These are phyloP conservation scores for Trididemnum nubilum DNA, from an alignment of 23 tunicate species.

Conservation along the genomic window DNA sequence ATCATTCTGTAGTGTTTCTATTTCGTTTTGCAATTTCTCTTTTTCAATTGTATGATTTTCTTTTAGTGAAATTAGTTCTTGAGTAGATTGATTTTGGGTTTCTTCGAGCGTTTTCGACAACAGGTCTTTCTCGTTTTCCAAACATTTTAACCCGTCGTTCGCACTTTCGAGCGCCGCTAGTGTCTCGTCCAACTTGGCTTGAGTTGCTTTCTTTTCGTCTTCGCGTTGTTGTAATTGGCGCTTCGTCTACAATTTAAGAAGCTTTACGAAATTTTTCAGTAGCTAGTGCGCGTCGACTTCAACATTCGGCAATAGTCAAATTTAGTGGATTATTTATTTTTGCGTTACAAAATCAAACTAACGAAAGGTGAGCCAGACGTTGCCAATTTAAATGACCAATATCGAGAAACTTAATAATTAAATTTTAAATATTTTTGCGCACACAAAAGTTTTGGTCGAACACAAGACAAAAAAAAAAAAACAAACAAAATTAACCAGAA, in stretches of 20 bases:
- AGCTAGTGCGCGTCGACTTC: no score
- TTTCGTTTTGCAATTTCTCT: background rate
- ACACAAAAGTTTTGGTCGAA: no score
- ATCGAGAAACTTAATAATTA: no score
- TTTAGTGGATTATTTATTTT: no score
- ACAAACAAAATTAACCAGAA: no score
- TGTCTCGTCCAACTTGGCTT: slow-evolving; percentile 13
- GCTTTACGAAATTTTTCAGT: no score
- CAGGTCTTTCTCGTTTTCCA: background rate
- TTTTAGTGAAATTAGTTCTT: background rate
- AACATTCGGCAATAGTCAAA: no score
- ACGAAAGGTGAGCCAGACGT: no score
- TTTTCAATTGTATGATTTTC: background rate
- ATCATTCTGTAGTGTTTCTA: background rate
- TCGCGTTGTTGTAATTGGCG: background rate
- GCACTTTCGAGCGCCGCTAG: slow-evolving; percentile 13
- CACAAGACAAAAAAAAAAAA: no score
- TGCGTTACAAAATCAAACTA: no score
- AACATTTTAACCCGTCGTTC: background rate
- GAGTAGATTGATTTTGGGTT: background rate
- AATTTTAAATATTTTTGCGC: no score
- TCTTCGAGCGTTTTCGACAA: background rate
- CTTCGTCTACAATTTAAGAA: background rate
- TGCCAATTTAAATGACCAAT: no score
- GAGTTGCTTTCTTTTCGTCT: background rate